Evolutionary conservation across 2,797 vertebrate genomes (phyloP), one percentile per base, ranked within the genome.

Genomic region (Meda fulgida): DNA sequence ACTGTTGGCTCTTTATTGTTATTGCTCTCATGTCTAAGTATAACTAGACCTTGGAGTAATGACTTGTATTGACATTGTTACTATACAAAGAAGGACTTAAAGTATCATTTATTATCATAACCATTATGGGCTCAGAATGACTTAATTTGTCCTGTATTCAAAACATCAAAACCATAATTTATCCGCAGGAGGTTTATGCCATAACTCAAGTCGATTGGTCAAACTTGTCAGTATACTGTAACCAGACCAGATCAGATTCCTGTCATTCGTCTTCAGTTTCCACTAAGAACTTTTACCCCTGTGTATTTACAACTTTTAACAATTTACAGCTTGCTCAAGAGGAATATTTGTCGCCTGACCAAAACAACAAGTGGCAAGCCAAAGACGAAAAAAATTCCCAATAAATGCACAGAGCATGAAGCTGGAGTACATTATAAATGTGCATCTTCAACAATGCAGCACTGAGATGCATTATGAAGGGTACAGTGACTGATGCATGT

Each of bases 321-420:
- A n/a, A n/a, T n/a, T n/a, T n/a, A n/a, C n/a, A n/a, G 48, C 36
- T 84, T 78, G 66, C 77, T 84, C 48, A 60, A 60, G 38, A 11
- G 51, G 29, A 60, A 84, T 71, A 84, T 84, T 78, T 84, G 13
- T 69, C 48, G 0, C 29, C 65, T 13, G 60, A 65, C 58, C 51
- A 71, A 78, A 71, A 23, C 48, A 71, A 63, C 81, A 83, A 46
- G 29, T n/a, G 16, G 23, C 23, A 51, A 75, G 26, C 13, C 26
- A 26, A 63, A 82, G 38, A 60, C 70, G 65, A 21, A 2, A 2
- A 26, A 40, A 19, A 26, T 16, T 13, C 2, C 14, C 9, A 78
- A 40, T 60, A 26, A 78, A 4, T 60, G 31, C 43, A 31, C n/a
- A n/a, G 7, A 29, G 1, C 38, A 69, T 46, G 69, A 55, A 19